A percentile compares a stretch with the other conserved stretches of the same genome.
Evolutionary conservation across 2,797 vertebrate genomes (phyloP).

Genomic region (Leuciscus waleckii): DNA sequence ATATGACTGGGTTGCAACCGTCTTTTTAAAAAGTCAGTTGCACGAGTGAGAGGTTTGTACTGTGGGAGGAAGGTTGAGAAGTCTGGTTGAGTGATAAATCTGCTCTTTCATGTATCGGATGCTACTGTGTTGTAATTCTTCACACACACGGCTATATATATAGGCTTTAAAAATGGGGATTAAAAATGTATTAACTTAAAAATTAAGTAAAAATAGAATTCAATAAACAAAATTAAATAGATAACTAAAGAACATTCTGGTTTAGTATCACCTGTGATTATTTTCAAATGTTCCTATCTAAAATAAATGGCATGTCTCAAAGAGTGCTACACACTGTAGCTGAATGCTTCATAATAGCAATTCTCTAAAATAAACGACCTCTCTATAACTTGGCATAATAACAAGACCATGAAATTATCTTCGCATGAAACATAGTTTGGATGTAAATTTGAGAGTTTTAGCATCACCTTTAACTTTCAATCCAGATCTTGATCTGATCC

Average conservation of each 20-base stretch:
- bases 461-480: neutral
- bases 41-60: neutral
- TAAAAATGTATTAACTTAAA: neutral
- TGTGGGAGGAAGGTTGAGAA: neutral
- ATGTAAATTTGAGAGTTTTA: conserved; percentile 15
- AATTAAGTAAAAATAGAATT: neutral
- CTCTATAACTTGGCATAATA: neutral
- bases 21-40: conserved; percentile 17
- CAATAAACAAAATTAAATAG: neutral
- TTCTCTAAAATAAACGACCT: neutral
- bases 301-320: neutral
- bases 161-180: neutral
- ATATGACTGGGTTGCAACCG: conserved; percentile 3
- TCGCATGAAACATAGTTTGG: neutral
- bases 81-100: conserved; percentile 25
- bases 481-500: neutral
- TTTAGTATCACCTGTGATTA: neutral
- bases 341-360: neutral
- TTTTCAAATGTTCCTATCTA: neutral
- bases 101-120: conserved; percentile 5
- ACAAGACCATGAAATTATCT: neutral
- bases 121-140: neutral
- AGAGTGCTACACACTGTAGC: neutral
- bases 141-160: neutral
- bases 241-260: neutral